Evolutionary conservation across 2,888 invertebrate genomes (phyloP).

Genomic region (Ophion ellenae): DNA sequence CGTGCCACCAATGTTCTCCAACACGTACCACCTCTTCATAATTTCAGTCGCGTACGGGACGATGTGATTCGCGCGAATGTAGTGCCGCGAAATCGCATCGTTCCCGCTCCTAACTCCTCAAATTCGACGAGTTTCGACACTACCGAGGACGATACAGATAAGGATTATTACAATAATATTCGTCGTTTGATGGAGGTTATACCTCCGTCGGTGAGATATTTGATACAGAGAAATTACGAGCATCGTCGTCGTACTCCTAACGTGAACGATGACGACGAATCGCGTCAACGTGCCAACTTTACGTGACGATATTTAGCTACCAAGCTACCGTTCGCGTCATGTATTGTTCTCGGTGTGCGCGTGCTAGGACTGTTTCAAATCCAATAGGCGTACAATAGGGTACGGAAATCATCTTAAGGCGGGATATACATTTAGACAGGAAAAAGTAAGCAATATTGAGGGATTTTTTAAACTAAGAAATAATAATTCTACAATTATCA

Average conservation of each 20-base stretch:
- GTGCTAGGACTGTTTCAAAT: too few relatives aligned
- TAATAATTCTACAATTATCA: too few relatives aligned
- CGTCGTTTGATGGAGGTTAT: neutral
- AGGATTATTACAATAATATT: conserved; percentile 1
- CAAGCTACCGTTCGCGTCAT: too few relatives aligned
- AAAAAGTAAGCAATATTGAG: too few relatives aligned
- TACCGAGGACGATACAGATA: conserved; percentile 34
- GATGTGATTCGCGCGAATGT: conserved; percentile 6
- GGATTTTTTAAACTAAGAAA: too few relatives aligned
- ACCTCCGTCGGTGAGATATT: neutral
- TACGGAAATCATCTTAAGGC: too few relatives aligned
- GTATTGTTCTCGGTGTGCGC: too few relatives aligned
- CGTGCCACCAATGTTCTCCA: conserved; percentile 1
- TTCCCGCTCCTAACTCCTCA: neutral
- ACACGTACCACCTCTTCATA: conserved; percentile 37
- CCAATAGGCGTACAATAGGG: too few relatives aligned
- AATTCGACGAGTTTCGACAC: neutral
- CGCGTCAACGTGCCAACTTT: neutral
- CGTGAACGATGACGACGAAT: conserved; percentile 6
- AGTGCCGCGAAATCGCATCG: neutral
- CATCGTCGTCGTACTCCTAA: neutral
- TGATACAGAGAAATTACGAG: neutral
- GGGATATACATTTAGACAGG: too few relatives aligned
- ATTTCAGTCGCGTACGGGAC: conserved; percentile 14
- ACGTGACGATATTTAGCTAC: conserved; percentile 6